Evolutionary conservation across 2,797 vertebrate genomes (phyloP).

Genomic region (Acanthornis magna): DNA sequence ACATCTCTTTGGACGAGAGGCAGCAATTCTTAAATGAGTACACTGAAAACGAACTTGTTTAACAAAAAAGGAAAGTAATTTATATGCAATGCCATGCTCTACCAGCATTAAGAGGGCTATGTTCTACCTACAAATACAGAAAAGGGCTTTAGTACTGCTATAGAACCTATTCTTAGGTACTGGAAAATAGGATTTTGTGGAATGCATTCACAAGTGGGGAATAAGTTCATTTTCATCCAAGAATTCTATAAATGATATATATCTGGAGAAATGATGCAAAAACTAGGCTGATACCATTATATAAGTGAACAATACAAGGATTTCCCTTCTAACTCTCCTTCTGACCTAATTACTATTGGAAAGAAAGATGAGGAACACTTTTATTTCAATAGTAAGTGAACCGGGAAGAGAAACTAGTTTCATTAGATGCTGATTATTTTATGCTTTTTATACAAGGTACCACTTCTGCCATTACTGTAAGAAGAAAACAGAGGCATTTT

Average conservation of each 20-base stretch:
- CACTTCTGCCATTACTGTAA: neutral
- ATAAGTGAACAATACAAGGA: constrained; percentile 9
- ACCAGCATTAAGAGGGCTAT: neutral
- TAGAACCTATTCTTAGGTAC: neutral
- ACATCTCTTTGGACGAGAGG: neutral
- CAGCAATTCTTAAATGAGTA: neutral
- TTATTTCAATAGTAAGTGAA: neutral
- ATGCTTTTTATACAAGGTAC: neutral
- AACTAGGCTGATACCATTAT: neutral
- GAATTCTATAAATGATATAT: neutral
- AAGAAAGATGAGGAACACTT: neutral
- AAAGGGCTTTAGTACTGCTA: neutral
- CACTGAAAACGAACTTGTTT: constrained; percentile 1
- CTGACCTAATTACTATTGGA: constrained; percentile 15
- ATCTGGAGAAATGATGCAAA: neutral
- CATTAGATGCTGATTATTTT: neutral
- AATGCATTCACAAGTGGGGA: neutral
- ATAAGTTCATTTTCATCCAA: neutral
- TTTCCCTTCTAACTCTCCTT: neutral
- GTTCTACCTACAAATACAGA: constrained; percentile 24
- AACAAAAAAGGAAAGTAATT: neutral
- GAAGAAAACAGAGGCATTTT: neutral
- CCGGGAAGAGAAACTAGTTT: neutral
- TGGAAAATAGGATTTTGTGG: constrained; percentile 9
- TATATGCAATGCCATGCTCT: neutral